Evolutionary conservation across 2,113 vertebrate species (phyloP), one percentile per base, ranked within the genome.

Genomic region (Hypomesus transpacificus): DNA sequence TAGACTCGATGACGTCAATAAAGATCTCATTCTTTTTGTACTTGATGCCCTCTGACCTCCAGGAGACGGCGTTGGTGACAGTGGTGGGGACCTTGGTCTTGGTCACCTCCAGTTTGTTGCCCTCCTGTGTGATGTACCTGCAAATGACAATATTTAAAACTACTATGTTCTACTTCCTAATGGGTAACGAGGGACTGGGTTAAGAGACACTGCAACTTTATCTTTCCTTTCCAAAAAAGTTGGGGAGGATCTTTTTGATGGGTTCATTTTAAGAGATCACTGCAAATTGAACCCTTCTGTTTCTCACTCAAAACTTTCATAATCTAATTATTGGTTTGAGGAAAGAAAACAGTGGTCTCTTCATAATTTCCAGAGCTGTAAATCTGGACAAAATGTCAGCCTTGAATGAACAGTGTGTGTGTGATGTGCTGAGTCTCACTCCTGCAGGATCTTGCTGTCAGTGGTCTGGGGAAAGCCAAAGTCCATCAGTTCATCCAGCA

Each of bases 11-110:
- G 66, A 98, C 96, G 0, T 98, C 96, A 3, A 98, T 98, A 76
- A 98, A 98, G 68, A 98, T 95, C 78, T 98, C 96, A 0, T 98
- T 98, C 91, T 98, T 98, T 84, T 97, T 97, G 88, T 98, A 96
- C 34, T 89, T 94, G 70, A 98, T 89, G 5, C 96, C 96, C 84
- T 98, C 96, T 0, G 96, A 98, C 73, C 96, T 93, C 96, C 96
- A 98, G 66, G 96, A 98, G 75, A 98, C 96, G 0, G 96, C 96
- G 0, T 98, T 98, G 72, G 96, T 98, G 71, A 98, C 96, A 0
- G 96, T 98, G 64, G 93, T 93, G 0, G 96, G 96, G 7, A 97
- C 95, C 0, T 93, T 94, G 0, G 88, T 88, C 78, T 90, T 94
- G 14, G 92, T 86, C 0, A 94, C 94, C 73, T 97, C 96, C 39